Evolutionary conservation across 1,140 invertebrate species (phyloP), one percentile per base, ranked within the genome.

Genomic region (Drosophila eugracilis): DNA sequence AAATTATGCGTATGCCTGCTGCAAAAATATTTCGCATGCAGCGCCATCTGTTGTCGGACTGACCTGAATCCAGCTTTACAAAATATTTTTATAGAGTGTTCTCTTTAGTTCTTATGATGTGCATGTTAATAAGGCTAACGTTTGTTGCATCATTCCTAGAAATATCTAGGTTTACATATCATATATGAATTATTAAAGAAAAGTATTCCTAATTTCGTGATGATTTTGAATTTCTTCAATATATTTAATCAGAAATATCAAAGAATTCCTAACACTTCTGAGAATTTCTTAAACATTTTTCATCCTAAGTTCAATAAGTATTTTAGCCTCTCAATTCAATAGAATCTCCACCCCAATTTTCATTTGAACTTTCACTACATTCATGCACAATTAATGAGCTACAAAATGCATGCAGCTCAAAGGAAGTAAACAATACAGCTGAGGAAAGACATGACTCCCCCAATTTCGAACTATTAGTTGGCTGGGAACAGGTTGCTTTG

Each of bases 1-100:
- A 78, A 78, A 78, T 78, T 74, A 78, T 78, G 76, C 76, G 76
- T 78, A 67, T 66, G 66, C 74, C 72, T 65, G 30, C 19, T 60
- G 71, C 70, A 49, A 49, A 75, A 67, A 75, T 75, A 45, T 76
- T 75, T 59, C 26, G 34, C 45, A 53, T 74, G 58, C 49, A 75
- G 58, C 71, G 71, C 71, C 71, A 74, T 75, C 58, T 69, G 65
- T 67, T 75, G 72, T 74, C 70, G 34, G 70, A 57, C 7, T 75
- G 72, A 75, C 72, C 72, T 53, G 62, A 53, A 74, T 44, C 28
- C n/a, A 22, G 32, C 10, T 28, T 66, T 66, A 5, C 14, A 17
- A 67, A 34, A 67, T 34, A 34, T 53, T 67, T 65, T 65, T 36
- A 69, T 69, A 17, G 7, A 67, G 37, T 66, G 60, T 21, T 66